Base-by-base conservation (phyloP, 2,113 vertebrate genomes). In the Chinchilla lanigera region DNA sequence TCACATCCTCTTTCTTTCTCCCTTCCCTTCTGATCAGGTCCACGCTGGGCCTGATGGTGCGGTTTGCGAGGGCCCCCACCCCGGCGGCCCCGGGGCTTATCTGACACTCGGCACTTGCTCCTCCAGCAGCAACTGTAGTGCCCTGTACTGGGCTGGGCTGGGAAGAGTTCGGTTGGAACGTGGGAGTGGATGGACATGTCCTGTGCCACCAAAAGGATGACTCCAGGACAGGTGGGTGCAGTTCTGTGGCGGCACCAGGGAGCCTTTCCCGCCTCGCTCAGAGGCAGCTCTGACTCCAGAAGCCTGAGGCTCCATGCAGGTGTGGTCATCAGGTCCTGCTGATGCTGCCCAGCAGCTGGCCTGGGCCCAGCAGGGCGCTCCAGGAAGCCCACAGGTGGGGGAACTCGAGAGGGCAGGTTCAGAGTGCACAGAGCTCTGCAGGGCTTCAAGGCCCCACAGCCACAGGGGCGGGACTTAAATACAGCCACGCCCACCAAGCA, bases 51-150 rank as follows among this genome's bases (percentile, higher is more conserved):
- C 41, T 3, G 19, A 14, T 26, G 2, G 0, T 5, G n/a, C 50
- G 4, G 9, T 2, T 0, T 20, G 1, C 0, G 41, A 13, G 8
- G 3, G 1, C 10, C 12, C 77, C 13, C 63, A 10, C 13, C 56
- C 16, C 24, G 1, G 22, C 1, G 5, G 17, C 1, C 7, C 3
- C 30, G 14, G 1, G 17, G 20, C 6, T 12, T 0, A 0, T 1
- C 38, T 65, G 6, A n/a, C 26, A 17, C 11, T 0, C 3, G 69
- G 28, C 33, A 3, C 28, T 12, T 7, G 14, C 33, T 82, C 52
- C 8, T 33, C n/a, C n/a, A 1, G 4, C 4, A 3, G 4, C 16
- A 0, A 41, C 1, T 54, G 41, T 7, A 7, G 82, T 8, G 7
- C 47, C 0, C 1, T 5, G 17, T 28, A n/a, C 41, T 10, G 2